Base-by-base conservation (phyloP, 2,888 invertebrate species). In the Andrena chrysosceles region DNA sequence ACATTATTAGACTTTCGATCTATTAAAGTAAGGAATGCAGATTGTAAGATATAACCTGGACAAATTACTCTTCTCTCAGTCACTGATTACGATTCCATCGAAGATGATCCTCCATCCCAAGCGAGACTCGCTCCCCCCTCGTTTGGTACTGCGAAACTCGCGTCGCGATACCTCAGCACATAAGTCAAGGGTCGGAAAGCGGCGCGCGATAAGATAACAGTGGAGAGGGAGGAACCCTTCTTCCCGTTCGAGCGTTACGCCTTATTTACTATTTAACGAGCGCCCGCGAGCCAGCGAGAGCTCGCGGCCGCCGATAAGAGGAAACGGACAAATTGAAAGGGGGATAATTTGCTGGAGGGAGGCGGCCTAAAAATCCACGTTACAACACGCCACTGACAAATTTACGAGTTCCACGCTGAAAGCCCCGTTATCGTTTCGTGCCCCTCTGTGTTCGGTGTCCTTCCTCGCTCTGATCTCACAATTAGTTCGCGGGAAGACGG, bases 301-400 rank as follows among this genome's bases (percentile, higher is more conserved):
- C 60, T 49, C 74, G 68, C 29, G 56, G 64, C 56, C 63, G 31
- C 35, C 85, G 88, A 90, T 89, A 89, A 91, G 86, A 67, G 77
- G 78, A 64, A 79, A 72, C 82, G 82, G 84, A 87, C 90, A 89
- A 91, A 90, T 91, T 90, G 91, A 90, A 88, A 85, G 85, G 42
- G 64, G 85, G 85, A 88, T 90, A 88, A 88, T 91, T 87, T 89
- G 87, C 83, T 77, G 85, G 81, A 66, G 77, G 68, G 81, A 81
- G 71, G 72, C 72, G 52, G 81, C 63, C 71, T 69, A 81, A 85
- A 86, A 86, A 81, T 81, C 63, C 72, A 62, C 52, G 70, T 48
- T 83, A 74, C 82, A 85, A 77, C 77, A 79, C 81, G 83, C 74
- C 76, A 69, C 86, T 87, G 90, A 88, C 87, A 91, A 91, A 91